Evolutionary conservation across 92 coral and sea anemone genomes (phyloP).

Genomic region (Pocillopora meandrina): DNA sequence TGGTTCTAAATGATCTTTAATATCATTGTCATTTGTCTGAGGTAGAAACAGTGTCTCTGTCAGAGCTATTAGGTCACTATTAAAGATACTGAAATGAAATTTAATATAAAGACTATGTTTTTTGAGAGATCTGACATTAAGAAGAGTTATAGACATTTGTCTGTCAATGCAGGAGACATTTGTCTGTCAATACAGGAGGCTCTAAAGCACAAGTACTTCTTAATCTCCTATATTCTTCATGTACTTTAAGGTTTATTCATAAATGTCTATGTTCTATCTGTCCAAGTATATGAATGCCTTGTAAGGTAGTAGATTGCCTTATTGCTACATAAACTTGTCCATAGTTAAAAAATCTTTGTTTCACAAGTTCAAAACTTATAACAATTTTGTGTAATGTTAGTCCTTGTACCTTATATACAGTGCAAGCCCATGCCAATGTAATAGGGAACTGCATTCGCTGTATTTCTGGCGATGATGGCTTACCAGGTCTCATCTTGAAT

Average conservation of each 20-base stretch:
- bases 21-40: conserved; percentile 23
- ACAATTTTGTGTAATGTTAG: conserved; percentile 39
- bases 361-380: conserved; percentile 35
- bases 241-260: conserved; percentile 36
- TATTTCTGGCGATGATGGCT: conserved; percentile 77
- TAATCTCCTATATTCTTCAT: conserved; percentile 51
- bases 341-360: conserved; percentile 42
- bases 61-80: conserved; percentile 52
- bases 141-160: conserved; percentile 17
- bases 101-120: conserved; percentile 69
- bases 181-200: neutral
- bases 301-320: conserved; percentile 35
- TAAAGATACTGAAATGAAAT: conserved; percentile 45
- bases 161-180: neutral
- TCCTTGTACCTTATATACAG: conserved; percentile 75
- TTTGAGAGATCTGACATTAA: conserved; percentile 58
- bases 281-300: conserved; percentile 47
- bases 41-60: conserved; percentile 67
- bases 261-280: conserved; percentile 33
- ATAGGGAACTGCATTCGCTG: conserved; percentile 72
- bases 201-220: neutral
- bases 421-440: conserved; percentile 8
- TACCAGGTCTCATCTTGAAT: conserved; percentile 61
- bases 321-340: conserved; percentile 39
- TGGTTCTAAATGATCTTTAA: conserved; percentile 36